Conservation (phyloP, 2,113 vertebrate species). For the Tympanuchus pallidicinctus region DNA sequence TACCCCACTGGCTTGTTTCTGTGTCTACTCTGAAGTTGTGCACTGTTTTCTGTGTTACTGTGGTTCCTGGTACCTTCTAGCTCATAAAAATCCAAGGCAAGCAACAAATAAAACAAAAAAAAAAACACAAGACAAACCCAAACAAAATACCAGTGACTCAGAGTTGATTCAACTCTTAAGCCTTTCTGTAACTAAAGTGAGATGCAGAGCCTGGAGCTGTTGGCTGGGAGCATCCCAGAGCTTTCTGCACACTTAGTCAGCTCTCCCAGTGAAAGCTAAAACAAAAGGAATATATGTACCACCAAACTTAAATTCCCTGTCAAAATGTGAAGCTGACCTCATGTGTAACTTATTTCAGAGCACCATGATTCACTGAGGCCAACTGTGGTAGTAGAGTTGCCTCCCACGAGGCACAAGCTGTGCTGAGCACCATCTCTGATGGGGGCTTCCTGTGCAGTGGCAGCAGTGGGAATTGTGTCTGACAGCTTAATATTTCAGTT, state of each 20-base stretch:
- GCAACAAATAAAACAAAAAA: neutral
- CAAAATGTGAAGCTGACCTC: neutral
- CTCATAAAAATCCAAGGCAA: neutral
- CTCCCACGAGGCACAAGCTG: rapidly evolving
- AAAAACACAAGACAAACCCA: neutral
- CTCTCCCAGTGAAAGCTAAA: neutral
- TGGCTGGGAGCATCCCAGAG: neutral
- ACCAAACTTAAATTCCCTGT: neutral
- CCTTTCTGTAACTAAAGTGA: neutral
- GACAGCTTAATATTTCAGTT: conserved; percentile 57
- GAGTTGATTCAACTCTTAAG: neutral
- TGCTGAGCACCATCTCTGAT: neutral
- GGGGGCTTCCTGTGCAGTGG: neutral
- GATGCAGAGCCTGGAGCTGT: neutral
- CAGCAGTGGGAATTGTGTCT: conserved; percentile 20
- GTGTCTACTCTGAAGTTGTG: neutral
- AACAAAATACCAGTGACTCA: no score
- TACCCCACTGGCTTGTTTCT: neutral
- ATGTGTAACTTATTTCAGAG: neutral
- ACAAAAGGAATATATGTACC: neutral
- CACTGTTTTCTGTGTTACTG: neutral
- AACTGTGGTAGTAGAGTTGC: neutral
- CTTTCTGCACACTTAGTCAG: neutral
- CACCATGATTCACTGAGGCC: neutral
- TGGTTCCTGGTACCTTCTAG: neutral